A percentile compares a stretch with the other conserved stretches of the same genome.
Conservation (phyloP, 2,113 vertebrate species). For the Calyptommatus sinebrachiatus region DNA sequence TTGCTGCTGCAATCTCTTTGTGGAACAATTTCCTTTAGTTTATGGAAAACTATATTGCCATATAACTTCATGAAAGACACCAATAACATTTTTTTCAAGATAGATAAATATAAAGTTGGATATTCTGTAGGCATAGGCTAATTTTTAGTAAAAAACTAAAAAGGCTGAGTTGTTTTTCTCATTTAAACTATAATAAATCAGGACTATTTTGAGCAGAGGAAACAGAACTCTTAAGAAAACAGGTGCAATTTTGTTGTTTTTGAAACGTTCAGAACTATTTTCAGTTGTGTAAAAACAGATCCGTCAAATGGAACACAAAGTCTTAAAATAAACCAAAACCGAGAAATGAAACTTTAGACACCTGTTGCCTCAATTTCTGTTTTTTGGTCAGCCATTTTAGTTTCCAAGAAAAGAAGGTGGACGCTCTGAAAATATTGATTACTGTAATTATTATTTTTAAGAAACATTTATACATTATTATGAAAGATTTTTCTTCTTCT, state of each 20-base stretch:
- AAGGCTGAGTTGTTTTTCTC: not conserved
- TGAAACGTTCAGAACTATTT: constrained; percentile 5
- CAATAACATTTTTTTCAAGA: not conserved
- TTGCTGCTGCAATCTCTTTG: not conserved
- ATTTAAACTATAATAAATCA: constrained; percentile 6
- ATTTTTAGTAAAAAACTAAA: not conserved
- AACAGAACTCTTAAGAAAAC: not conserved
- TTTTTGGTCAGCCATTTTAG: too few species aligned
- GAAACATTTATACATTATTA: not conserved
- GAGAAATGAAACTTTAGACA: constrained; percentile 27
- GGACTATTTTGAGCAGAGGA: not conserved
- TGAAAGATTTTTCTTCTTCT: not conserved
- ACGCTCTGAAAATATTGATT: not conserved
- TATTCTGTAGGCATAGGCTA: not conserved
- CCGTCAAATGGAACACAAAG: not conserved
- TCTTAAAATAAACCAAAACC: constrained; percentile 20
- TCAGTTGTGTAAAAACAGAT: not conserved
- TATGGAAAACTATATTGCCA: not conserved
- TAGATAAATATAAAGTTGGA: not conserved
- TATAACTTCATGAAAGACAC: not conserved
- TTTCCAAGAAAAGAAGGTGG: not conserved
- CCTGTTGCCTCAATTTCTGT: not conserved
- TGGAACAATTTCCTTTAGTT: not conserved
- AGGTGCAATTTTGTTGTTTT: constrained; percentile 21
- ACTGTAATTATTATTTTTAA: not conserved